Evolutionary conservation across 2,797 vertebrate genomes (phyloP), one percentile per base, ranked within the genome.

Genomic region (Schizothorax lantsangensis): DNA sequence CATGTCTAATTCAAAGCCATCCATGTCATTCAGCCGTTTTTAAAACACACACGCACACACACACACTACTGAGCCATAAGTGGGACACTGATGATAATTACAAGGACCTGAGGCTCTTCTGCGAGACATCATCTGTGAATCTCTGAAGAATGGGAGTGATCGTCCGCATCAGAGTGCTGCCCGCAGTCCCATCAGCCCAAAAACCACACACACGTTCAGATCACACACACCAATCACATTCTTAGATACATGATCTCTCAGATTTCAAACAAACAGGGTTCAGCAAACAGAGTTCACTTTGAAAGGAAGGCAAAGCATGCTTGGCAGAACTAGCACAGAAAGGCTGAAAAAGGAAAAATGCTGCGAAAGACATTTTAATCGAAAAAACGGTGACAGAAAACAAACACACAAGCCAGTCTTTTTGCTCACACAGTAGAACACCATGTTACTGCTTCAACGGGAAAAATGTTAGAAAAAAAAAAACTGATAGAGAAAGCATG

Each of bases 1-100:
- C 26, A 45, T 75, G 26, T 84, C 72, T 75, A 49, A 84, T 52
- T 77, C 57, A 84, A 75, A 84, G 82, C 57, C 72, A 77, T 84
- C 59, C 19, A 49, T 84, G 59, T 84, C 57, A 38, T 75, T 77
- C 43, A 66, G 43, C 30, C 49, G 57, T 49, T 49, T 75, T 23
- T 49, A 23, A 75, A 84, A 75, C 81, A 84, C 81, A 83, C 69
- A 30, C 30, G 1, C 21, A 57, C 59, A 64, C 59, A 64, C 62
- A 64, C 62, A 33, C 62, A 33, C 52, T 9, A 10, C 33, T 57
- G 38, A 62, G 43, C 57, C 71, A 75, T 84, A 84, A 78, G 59
- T 84, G 73, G 59, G 73, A 77, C 73, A 52, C 73, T 77, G 73
- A 52, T 19, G 43, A 77, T 84, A 49, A 84, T 75, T 77, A 75